A percentile compares a stretch with the other conserved stretches of the same genome.
These are phyloP conservation scores for Vanessa tameamea DNA, from an alignment of 1,140 invertebrate species.

Conservation along the genomic window DNA sequence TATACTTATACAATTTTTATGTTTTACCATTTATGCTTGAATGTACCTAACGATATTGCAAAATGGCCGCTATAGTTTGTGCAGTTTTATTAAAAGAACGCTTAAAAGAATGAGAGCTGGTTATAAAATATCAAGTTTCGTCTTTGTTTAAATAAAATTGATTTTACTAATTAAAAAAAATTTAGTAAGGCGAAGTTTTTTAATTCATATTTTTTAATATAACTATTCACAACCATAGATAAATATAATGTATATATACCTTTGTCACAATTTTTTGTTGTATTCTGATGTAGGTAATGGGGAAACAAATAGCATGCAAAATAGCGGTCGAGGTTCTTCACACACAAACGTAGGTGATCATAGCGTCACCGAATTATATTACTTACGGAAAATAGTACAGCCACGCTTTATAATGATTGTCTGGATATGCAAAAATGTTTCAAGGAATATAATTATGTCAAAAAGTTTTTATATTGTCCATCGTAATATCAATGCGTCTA, in stretches of 20 bases:
- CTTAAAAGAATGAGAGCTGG: too few species aligned
- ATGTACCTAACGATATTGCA: neutral
- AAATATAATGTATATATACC: too few species aligned
- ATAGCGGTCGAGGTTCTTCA: slow-evolving; percentile 70
- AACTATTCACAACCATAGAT: too few species aligned
- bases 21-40: slow-evolving; percentile 23
- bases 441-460: too few species aligned
- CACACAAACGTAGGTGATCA: slow-evolving; percentile 49
- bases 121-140: too few species aligned
- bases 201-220: too few species aligned
- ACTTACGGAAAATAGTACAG: neutral
- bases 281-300: slow-evolving; percentile 25
- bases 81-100: neutral
- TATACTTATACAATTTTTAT: neutral
- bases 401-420: neutral
- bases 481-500: neutral
- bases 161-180: too few species aligned
- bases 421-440: too few species aligned
- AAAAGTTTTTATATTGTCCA: neutral
- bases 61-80: neutral
- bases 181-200: too few species aligned
- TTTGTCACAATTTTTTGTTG: neutral
- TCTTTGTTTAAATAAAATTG: too few species aligned
- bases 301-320: slow-evolving; percentile 50
- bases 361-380: slow-evolving; percentile 42